Conservation (phyloP, 2,797 vertebrate species). For the Perodicticus potto region DNA sequence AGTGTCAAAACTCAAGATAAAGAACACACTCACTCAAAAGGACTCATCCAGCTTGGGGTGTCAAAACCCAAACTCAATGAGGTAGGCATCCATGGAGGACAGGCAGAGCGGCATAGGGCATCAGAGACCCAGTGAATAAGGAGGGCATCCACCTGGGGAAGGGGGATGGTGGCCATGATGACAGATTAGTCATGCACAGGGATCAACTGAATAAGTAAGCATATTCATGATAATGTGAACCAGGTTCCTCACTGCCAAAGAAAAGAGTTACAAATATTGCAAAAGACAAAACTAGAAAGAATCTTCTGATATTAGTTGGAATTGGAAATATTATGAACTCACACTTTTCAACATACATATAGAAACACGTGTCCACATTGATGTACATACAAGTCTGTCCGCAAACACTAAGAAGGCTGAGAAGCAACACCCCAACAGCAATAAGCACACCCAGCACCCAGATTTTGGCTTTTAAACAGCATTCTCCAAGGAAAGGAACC, state of each 20-base stretch:
- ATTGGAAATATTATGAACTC: neutral
- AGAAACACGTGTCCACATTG: neutral
- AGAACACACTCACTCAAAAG: neutral
- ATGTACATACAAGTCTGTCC: neutral
- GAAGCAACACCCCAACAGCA: neutral
- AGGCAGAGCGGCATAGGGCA: neutral
- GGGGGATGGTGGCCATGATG: neutral
- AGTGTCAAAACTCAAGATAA: neutral
- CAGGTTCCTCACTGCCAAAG: neutral
- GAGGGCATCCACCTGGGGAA: neutral
- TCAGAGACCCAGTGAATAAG: neutral
- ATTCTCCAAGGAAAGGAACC: slow-evolving; percentile 35
- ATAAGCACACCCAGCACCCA: neutral
- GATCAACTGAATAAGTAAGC: slow-evolving; percentile 20
- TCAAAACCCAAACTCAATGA: slow-evolving; percentile 40
- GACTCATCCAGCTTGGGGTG: neutral
- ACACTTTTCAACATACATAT: neutral
- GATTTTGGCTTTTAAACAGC: slow-evolving; percentile 34
- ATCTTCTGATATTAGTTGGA: neutral
- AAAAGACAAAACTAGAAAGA: slow-evolving; percentile 45
- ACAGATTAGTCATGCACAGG: neutral
- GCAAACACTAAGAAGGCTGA: slow-evolving; percentile 8
- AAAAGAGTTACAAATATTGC: slow-evolving; percentile 25
- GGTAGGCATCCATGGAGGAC: neutral
- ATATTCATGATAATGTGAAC: slow-evolving; percentile 11